Evolutionary conservation across 2,797 vertebrate species (phyloP).

Genomic region (Paguma larvata): DNA sequence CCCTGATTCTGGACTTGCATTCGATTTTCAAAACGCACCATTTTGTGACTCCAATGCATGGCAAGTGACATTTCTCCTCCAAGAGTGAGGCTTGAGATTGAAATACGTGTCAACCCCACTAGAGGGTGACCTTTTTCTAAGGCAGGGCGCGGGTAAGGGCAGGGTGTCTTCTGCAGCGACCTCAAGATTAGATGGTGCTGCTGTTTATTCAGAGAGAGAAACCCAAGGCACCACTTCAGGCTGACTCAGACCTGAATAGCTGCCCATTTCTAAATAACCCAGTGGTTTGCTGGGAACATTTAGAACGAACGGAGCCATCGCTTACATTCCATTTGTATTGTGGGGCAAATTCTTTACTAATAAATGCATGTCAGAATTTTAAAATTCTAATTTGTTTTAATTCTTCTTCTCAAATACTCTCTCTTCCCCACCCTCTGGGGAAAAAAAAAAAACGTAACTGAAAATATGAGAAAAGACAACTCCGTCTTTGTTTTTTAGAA

Average conservation of each 20-base stretch:
- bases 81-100: not conserved
- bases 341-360: not conserved
- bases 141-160: not conserved
- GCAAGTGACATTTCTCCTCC: not conserved
- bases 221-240: not conserved
- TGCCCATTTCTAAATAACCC: not conserved
- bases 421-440: not conserved
- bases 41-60: not conserved
- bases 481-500: not conserved
- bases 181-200: not conserved
- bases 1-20: slow-evolving; percentile 23
- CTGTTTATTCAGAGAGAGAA: not conserved
- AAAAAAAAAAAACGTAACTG: not conserved
- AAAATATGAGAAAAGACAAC: slow-evolving; percentile 10
- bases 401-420: not conserved
- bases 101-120: slow-evolving; percentile 13
- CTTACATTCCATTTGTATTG: not conserved
- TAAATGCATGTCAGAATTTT: not conserved
- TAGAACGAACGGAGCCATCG: not conserved
- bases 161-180: not conserved
- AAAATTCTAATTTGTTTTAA: not conserved
- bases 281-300: not conserved
- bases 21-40: slow-evolving; percentile 7
- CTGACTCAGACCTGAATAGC: not conserved
- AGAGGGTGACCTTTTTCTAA: slow-evolving; percentile 68